A percentile compares a stretch with the other conserved stretches of the same genome.
These are phyloP conservation scores for Xestia ashworthii DNA, from an alignment of 2,888 invertebrate species.

Conservation along the genomic window DNA sequence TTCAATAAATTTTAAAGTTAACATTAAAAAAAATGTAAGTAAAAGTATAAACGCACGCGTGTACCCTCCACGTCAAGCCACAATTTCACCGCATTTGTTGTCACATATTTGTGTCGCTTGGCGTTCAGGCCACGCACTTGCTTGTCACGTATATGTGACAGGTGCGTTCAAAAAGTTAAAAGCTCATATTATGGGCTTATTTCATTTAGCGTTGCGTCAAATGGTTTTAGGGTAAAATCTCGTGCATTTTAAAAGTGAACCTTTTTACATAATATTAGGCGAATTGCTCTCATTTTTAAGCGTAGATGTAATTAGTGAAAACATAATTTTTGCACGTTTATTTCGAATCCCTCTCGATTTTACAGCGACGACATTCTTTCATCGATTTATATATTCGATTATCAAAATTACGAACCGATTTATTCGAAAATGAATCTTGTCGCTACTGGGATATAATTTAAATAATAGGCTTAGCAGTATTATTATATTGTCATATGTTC, in stretches of 20 bases:
- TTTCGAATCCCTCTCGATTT: conserved; percentile 21
- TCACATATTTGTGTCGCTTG: too few relatives aligned
- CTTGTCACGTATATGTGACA: too few relatives aligned
- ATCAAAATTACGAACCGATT: conserved; percentile 40
- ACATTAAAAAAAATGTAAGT: too few relatives aligned
- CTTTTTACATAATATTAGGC: conserved; percentile 57
- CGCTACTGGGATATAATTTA: conserved; percentile 66
- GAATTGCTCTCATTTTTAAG: conserved; percentile 65
- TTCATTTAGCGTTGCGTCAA: neutral
- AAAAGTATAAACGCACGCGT: too few relatives aligned
- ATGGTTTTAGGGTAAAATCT: conserved; percentile 17
- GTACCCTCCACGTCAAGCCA: too few relatives aligned
- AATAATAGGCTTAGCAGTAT: conserved; percentile 86
- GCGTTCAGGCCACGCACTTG: too few relatives aligned
- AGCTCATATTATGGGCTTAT: neutral
- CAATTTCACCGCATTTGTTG: too few relatives aligned
- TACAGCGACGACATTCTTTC: conserved; percentile 36
- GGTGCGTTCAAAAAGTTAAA: neutral
- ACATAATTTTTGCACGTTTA: conserved; percentile 37
- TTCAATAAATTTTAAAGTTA: too few relatives aligned
- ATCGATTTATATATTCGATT: conserved; percentile 41
- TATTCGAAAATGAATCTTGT: conserved; percentile 37
- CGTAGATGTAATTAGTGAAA: conserved; percentile 61
- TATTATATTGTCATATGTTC: conserved; percentile 82
- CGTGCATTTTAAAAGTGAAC: conserved; percentile 55